Evolutionary conservation across 2,113 vertebrate species (phyloP).

Genomic region (Ageneiosus marmoratus): DNA sequence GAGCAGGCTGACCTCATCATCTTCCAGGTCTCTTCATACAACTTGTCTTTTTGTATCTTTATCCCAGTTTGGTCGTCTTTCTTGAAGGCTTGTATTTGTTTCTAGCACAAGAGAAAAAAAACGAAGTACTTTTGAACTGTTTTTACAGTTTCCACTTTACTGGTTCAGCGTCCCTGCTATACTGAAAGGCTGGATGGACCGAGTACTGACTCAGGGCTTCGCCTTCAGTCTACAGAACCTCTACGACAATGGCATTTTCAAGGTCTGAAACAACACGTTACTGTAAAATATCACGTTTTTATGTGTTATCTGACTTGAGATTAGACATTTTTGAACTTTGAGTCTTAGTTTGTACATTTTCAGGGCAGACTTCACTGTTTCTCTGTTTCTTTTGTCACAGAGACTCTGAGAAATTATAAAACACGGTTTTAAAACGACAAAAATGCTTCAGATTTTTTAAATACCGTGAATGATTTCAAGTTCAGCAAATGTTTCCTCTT

Average conservation of each 20-base stretch:
- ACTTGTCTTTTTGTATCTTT: not conserved
- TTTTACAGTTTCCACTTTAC: slow-evolving; percentile 79
- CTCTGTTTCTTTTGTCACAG: no score
- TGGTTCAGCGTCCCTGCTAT: slow-evolving; percentile 84
- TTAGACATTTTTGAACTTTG: not conserved
- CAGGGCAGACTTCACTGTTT: not conserved
- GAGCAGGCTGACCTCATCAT: slow-evolving; percentile 78
- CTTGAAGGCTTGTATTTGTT: not conserved
- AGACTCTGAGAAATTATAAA: not conserved
- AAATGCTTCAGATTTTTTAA: not conserved
- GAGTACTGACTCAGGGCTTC: slow-evolving; percentile 76
- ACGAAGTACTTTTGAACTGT: not conserved
- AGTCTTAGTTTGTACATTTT: not conserved
- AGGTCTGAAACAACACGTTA: slow-evolving; percentile 62
- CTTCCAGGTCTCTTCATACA: slow-evolving; percentile 77
- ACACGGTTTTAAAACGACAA: not conserved
- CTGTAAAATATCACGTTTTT: not conserved
- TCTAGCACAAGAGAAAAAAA: not conserved
- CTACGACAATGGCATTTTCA: slow-evolving; percentile 78
- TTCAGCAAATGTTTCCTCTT: not conserved
- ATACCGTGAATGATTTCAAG: not conserved
- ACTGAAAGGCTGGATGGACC: slow-evolving; percentile 84
- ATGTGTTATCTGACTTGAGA: not conserved
- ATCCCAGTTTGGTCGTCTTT: not conserved
- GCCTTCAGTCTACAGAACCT: slow-evolving; percentile 72